phyloP scores from a whole-genome alignment of 2,113 vertebrate species.

The Anser cygnoides region DNA sequence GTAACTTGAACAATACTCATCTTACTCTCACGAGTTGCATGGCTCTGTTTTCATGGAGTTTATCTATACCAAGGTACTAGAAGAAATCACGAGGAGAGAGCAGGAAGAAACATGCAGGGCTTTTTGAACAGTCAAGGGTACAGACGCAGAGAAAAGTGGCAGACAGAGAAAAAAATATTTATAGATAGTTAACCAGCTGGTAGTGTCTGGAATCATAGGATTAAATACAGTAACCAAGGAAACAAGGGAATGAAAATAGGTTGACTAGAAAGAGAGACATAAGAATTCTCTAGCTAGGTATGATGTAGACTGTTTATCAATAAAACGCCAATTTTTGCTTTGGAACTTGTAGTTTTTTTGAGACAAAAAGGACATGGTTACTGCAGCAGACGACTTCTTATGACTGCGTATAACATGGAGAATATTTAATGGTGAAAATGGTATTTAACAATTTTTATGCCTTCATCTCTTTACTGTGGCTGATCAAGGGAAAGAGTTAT shows the following conservation, averaged over 20 bases:
- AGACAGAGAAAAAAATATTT: not conserved
- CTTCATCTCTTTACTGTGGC: not conserved
- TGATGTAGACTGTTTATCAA: not conserved
- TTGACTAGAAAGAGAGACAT: not conserved
- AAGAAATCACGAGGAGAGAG: not conserved
- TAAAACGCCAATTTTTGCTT: not conserved
- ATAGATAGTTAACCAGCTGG: not conserved
- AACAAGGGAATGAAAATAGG: not conserved
- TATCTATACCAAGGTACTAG: not conserved
- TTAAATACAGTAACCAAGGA: not conserved
- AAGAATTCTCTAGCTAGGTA: not conserved
- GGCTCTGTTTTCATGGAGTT: not conserved
- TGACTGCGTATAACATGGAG: not conserved
- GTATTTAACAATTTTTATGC: not conserved
- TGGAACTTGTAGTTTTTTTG: not conserved
- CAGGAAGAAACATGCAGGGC: not conserved
- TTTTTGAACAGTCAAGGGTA: not conserved
- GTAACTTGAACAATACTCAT: not conserved
- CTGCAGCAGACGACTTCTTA: not conserved
- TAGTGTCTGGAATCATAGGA: not conserved
- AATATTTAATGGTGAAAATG: not conserved
- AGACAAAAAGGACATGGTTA: not conserved
- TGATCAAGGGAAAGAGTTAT: not conserved
- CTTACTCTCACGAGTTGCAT: not conserved
- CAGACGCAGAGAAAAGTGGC: not conserved